Percentiles rank a stretch among this genome's conserved stretches.
phyloP scores from a whole-genome alignment of 2,888 invertebrate genomes.

The Dromius quadrimaculatus region DNA sequence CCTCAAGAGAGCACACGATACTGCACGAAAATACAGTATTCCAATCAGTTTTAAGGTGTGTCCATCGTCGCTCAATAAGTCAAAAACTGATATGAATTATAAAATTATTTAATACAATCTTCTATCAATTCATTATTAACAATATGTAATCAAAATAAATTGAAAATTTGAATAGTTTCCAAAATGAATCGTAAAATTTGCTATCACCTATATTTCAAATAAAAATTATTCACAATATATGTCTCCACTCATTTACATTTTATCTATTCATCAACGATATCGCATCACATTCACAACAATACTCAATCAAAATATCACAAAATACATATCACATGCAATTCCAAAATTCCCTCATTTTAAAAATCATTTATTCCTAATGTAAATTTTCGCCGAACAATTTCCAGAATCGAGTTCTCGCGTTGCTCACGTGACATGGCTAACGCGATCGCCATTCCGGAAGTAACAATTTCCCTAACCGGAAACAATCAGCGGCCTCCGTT shows the following conservation, averaged over 20 bases:
- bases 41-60: too few relatives aligned
- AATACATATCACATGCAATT: not conserved
- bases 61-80: too few relatives aligned
- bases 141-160: too few relatives aligned
- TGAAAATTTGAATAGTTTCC: too few relatives aligned
- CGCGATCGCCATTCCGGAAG: slow-evolving; percentile 54
- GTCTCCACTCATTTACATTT: not conserved
- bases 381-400: slow-evolving; percentile 17
- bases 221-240: not conserved
- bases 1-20: too few relatives aligned
- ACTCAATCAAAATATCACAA: slow-evolving; percentile 14
- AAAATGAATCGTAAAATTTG: slow-evolving; percentile 1
- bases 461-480: slow-evolving; percentile 61
- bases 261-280: not conserved
- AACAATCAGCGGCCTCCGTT: slow-evolving; percentile 59
- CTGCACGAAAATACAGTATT: too few relatives aligned
- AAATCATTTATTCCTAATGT: slow-evolving; percentile 12
- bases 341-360: slow-evolving; percentile 7
- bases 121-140: too few relatives aligned
- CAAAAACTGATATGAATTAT: too few relatives aligned
- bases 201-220: not conserved
- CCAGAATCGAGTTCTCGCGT: slow-evolving; percentile 5
- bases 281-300: slow-evolving; percentile 1
- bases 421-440: not conserved
- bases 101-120: too few relatives aligned